These are phyloP conservation scores for Drosophila percnosoma DNA, from an alignment of 2,888 invertebrate species.

Conservation along the genomic window DNA sequence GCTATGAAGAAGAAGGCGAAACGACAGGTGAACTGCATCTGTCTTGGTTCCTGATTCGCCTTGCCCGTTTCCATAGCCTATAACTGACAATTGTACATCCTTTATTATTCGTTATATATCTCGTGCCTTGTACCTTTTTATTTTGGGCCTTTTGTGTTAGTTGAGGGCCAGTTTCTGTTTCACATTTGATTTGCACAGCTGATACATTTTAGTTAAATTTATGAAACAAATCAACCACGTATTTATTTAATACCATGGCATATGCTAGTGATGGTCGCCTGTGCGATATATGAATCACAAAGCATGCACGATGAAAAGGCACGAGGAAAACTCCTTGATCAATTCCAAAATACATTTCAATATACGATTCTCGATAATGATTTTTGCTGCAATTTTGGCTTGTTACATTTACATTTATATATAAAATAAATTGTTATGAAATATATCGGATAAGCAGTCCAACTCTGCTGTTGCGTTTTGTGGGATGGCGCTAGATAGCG, in stretches of 20 bases:
- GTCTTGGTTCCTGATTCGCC: conserved; percentile 10
- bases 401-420: neutral
- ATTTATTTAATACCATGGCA: conserved; percentile 22
- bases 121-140: conserved; percentile 15
- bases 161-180: conserved; percentile 35
- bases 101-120: neutral
- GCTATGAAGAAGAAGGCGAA: conserved; percentile 71
- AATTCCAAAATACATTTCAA: neutral
- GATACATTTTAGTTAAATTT: conserved; percentile 40
- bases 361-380: neutral
- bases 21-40: conserved; percentile 33
- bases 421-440: neutral
- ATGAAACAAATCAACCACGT: conserved; percentile 56
- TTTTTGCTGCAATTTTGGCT: neutral
- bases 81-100: neutral
- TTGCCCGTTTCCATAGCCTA: conserved; percentile 38
- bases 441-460: neutral
- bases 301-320: neutral
- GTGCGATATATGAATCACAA: neutral
- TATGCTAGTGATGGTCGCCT: conserved; percentile 19
- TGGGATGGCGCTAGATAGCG: conserved; percentile 23
- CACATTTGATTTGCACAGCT: conserved; percentile 29
- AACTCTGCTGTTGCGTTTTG: neutral
- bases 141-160: conserved; percentile 12
- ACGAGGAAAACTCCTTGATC: neutral